These are phyloP conservation scores for Drosophila suzukii DNA, from an alignment of 1,140 invertebrate genomes.

Conservation along the genomic window DNA sequence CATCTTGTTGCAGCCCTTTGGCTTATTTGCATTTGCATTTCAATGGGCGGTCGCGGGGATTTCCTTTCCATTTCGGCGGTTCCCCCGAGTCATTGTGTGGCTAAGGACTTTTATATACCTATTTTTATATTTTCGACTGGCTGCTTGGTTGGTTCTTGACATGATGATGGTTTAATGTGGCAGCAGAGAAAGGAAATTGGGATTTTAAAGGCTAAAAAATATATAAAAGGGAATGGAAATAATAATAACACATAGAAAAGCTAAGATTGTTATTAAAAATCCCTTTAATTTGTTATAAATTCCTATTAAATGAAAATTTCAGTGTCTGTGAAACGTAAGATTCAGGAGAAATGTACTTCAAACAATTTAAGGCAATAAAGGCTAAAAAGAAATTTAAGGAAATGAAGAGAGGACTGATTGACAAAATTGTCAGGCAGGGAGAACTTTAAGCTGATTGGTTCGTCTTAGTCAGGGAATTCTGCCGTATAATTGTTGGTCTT, in stretches of 20 bases:
- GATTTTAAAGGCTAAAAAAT: background rate
- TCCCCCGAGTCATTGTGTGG: conserved; percentile 54
- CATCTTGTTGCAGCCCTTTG: conserved; percentile 26
- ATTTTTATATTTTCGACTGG: conserved; percentile 1
- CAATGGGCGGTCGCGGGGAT: conserved; percentile 7
- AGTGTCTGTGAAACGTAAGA: background rate
- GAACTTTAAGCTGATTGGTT: conserved; percentile 27
- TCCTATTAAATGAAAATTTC: no score
- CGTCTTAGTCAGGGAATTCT: conserved; percentile 9
- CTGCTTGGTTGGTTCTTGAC: conserved; percentile 1
- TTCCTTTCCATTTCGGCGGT: conserved; percentile 37
- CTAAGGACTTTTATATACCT: conserved; percentile 15
- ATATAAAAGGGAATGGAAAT: background rate
- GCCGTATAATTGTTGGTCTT: conserved; percentile 33
- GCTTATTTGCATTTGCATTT: conserved; percentile 63
- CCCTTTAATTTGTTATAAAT: no score
- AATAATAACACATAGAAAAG: no score
- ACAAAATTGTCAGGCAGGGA: conserved; percentile 6
- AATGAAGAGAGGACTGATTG: conserved; percentile 10
- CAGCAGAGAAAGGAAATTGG: background rate
- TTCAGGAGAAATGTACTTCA: background rate
- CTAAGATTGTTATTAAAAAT: no score
- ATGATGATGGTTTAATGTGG: conserved; percentile 1
- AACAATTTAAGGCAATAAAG: conserved; percentile 4
- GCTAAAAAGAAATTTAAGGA: background rate